Percentiles rank a stretch among this genome's conserved stretches.
phyloP scores from a whole-genome alignment of 2,888 invertebrate genomes.

The Elmis aenea region DNA sequence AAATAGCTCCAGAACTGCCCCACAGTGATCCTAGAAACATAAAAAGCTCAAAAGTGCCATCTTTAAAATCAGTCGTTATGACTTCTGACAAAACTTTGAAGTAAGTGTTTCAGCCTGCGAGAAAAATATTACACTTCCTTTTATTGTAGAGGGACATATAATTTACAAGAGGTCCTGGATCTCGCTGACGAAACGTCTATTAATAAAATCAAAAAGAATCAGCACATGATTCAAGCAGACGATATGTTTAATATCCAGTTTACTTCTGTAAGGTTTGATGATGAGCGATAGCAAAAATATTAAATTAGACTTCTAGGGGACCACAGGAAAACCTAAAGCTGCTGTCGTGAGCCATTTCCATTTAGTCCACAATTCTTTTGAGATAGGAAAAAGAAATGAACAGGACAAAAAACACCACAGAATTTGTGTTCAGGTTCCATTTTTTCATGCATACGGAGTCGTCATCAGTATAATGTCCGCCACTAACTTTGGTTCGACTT shows the following conservation, averaged over 20 bases:
- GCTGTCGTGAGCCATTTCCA: slow-evolving; percentile 65
- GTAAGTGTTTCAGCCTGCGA: slow-evolving; percentile 45
- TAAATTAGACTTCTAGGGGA: slow-evolving; percentile 35
- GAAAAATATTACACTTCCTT: slow-evolving; percentile 15
- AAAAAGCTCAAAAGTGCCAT: slow-evolving; percentile 47
- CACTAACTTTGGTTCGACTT: slow-evolving; percentile 56
- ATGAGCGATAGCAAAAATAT: too few relatives aligned
- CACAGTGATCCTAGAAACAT: slow-evolving; percentile 48
- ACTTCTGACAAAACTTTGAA: slow-evolving; percentile 49
- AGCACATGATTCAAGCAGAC: slow-evolving; percentile 58
- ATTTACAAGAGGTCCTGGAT: slow-evolving; percentile 43
- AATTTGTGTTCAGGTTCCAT: slow-evolving; percentile 65
- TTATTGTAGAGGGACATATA: slow-evolving; percentile 48
- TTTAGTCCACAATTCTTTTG: slow-evolving; percentile 70
- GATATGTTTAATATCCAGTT: slow-evolving; percentile 73
- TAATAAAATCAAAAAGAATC: slow-evolving; percentile 39
- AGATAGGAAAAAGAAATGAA: slow-evolving; percentile 52
- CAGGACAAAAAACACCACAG: slow-evolving; percentile 48
- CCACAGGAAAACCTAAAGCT: slow-evolving; percentile 68
- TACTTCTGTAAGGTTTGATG: slow-evolving; percentile 57
- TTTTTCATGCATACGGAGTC: slow-evolving; percentile 80
- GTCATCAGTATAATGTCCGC: slow-evolving; percentile 56
- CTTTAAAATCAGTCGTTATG: slow-evolving; percentile 55
- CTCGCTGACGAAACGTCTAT: slow-evolving; percentile 35
- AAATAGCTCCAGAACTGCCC: slow-evolving; percentile 56